Base-by-base conservation (phyloP, 1,140 invertebrate species). In the Drosophila miranda region DNA sequence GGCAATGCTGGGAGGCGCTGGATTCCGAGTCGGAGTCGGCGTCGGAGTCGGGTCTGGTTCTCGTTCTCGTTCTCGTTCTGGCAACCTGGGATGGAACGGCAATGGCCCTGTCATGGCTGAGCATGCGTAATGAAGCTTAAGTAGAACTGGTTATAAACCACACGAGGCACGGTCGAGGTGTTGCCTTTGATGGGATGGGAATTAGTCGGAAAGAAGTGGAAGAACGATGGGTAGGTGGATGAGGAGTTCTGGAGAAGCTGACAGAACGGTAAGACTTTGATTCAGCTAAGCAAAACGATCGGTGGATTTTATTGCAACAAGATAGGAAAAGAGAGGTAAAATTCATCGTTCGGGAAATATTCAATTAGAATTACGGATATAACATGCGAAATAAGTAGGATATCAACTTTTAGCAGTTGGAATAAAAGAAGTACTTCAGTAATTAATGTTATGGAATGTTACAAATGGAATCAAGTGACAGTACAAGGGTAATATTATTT, bases 71-170 rank as follows among this genome's bases (percentile, higher is more conserved):
- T 26, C 23, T 26, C 9, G 43, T 42, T 56, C 50, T 50, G 63
- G 48, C 63, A 69, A 60, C 55, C 50, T 45, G 51, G 13, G 77
- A 59, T 61, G 53, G 60, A 83, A 67, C 63, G 80, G 57, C 45
- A 83, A 67, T 67, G 80, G 57, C 45, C 43, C 69, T 81, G 81
- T 87, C 81, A 86, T 84, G 81, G 81, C 81, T 84, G 82, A 86
- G 81, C 81, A 84, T 84, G 81, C 81, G 81, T 84, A 84, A 84
- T 84, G 81, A 84, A 84, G 81, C 81, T 84, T 84, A 84, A 84
- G 81, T 86, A 84, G 81, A 84, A 86, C 81, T 84, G 81, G 81
- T 84, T 84, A 86, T 84, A 86, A 76, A 59, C 54, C 58, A 16
- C 14, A 26, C 23, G 23, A 61, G 43, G 50, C 49, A 62, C 43